phyloP scores from a whole-genome alignment of 2,797 vertebrate genomes.

The Silurus lanzhouensis region DNA sequence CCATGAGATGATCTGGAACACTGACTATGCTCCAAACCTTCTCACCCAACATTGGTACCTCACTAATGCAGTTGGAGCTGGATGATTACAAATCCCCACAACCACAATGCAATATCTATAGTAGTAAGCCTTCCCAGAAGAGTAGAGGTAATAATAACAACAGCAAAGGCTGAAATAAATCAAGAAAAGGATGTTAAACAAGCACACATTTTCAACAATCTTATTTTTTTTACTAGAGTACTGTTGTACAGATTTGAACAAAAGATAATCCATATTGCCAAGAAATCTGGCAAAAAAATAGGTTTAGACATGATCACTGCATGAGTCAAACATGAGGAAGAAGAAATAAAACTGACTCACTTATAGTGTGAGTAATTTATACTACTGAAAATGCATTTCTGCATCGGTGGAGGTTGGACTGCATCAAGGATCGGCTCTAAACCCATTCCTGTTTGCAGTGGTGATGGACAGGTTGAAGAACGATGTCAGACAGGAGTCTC shows the following conservation, averaged over 20 bases:
- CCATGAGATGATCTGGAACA: neutral
- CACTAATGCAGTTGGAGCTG: neutral
- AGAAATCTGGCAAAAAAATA: conserved; percentile 9
- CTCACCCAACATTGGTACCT: neutral
- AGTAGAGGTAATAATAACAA: neutral
- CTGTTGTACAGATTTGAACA: conserved; percentile 3
- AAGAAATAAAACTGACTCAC: conserved; percentile 22
- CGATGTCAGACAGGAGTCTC: too few relatives aligned
- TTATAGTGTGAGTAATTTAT: conserved; percentile 4
- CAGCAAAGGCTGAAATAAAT: neutral
- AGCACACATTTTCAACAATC: neutral
- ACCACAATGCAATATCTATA: neutral
- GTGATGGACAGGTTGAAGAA: too few relatives aligned
- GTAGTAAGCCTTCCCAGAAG: neutral
- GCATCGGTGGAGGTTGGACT: too few relatives aligned
- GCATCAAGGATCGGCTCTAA: too few relatives aligned
- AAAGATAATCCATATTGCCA: neutral
- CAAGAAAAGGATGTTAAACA: neutral
- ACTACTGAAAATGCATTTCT: neutral
- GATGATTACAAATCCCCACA: neutral
- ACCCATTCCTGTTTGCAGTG: too few relatives aligned
- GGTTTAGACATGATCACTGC: conserved; percentile 12
- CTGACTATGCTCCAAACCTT: neutral
- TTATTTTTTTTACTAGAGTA: neutral
- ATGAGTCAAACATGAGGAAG: conserved; percentile 12